Percentiles rank a stretch among this genome's conserved stretches.
phyloP scores from a whole-genome alignment of 2,888 invertebrate species.

The Lymantria dispar region DNA sequence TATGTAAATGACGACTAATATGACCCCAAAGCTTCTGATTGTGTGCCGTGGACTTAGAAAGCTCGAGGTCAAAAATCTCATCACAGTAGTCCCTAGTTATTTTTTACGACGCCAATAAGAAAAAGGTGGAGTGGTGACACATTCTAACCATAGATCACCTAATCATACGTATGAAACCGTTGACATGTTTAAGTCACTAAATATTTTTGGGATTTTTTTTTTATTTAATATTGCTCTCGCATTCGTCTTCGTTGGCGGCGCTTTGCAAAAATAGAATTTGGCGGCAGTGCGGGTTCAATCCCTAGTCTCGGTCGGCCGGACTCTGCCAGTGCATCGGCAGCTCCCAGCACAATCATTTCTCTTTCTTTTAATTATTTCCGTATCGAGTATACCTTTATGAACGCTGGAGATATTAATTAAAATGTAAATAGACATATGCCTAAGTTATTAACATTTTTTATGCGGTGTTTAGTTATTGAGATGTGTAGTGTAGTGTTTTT shows the following conservation, averaged over 20 bases:
- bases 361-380: slow-evolving; percentile 23
- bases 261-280: slow-evolving; percentile 81
- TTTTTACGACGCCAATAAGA: too few relatives aligned
- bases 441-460: background rate
- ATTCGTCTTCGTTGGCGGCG: slow-evolving; percentile 72
- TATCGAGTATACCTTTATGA: slow-evolving; percentile 3
- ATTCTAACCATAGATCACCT: too few relatives aligned
- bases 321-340: slow-evolving; percentile 66
- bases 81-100: too few relatives aligned
- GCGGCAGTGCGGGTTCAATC: slow-evolving; percentile 71
- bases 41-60: too few relatives aligned
- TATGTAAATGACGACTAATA: too few relatives aligned
- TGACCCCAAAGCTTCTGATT: too few relatives aligned
- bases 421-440: slow-evolving; percentile 4
- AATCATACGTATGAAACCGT: slow-evolving; percentile 3
- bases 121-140: too few relatives aligned
- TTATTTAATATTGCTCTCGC: slow-evolving; percentile 51
- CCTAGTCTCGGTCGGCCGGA: slow-evolving; percentile 64
- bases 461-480: background rate
- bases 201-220: slow-evolving; percentile 5
- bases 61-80: too few relatives aligned
- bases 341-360: slow-evolving; percentile 62
- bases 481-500: slow-evolving; percentile 3
- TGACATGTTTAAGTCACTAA: slow-evolving; percentile 37
- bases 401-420: slow-evolving; percentile 2